Evolutionary conservation across 2,113 vertebrate species (phyloP).

Genomic region (Rousettus leschenaultii): DNA sequence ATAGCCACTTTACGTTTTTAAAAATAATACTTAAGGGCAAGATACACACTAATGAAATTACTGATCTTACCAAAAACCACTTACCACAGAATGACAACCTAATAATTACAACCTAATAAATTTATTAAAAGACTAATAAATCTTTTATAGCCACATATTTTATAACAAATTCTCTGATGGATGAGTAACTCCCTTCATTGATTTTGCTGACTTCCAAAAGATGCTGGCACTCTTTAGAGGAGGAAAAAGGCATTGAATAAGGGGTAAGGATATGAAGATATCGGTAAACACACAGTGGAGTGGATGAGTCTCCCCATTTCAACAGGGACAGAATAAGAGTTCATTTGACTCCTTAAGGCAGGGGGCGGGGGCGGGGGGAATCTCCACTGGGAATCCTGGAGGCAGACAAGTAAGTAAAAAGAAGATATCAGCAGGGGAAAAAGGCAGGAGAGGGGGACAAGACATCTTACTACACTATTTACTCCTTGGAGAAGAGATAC

Average conservation of each 20-base stretch:
- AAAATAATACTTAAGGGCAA: constrained; percentile 20
- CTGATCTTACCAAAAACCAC: constrained; percentile 10
- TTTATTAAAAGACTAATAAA: constrained; percentile 23
- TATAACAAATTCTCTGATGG: neutral
- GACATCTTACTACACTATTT: neutral
- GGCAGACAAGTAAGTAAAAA: neutral
- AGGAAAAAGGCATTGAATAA: neutral
- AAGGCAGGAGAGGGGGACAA: fast-evolving
- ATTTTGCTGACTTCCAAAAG: neutral
- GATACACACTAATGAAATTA: constrained; percentile 33
- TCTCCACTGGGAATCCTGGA: neutral
- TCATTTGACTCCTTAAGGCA: neutral
- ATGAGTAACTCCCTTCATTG: neutral
- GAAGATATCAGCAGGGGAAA: neutral
- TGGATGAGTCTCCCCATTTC: neutral
- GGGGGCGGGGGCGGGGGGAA: too few species aligned
- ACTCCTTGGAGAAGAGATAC: neutral
- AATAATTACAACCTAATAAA: constrained; percentile 24
- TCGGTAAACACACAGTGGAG: neutral
- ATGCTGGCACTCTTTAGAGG: neutral
- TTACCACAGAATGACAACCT: constrained; percentile 8
- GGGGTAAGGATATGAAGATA: neutral
- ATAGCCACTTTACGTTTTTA: neutral
- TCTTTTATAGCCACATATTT: constrained; percentile 8
- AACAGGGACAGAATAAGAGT: neutral